Evolutionary conservation across 2,797 vertebrate genomes (phyloP).

Genomic region (Pangasius mekongensis): DNA sequence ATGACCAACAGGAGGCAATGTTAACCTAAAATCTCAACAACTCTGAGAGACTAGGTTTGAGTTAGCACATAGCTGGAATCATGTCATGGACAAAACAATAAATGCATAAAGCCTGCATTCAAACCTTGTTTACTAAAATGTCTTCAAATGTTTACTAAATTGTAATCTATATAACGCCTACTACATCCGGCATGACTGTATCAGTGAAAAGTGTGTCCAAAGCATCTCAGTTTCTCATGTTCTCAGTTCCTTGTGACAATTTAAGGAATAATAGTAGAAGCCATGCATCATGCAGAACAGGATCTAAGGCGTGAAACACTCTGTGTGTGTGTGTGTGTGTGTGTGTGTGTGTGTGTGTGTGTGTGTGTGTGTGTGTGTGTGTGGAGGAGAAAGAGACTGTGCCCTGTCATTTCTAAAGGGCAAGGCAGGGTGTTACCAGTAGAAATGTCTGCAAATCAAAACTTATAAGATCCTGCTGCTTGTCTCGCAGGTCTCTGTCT

Average conservation of each 20-base stretch:
- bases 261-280: background rate
- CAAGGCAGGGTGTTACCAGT: background rate
- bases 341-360: constrained; percentile 11
- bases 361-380: background rate
- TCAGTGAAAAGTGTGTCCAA: background rate
- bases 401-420: constrained; percentile 20
- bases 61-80: background rate
- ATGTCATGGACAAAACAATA: background rate
- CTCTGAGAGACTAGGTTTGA: background rate
- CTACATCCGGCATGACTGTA: background rate
- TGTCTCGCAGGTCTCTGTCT: background rate
- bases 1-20: constrained; percentile 33
- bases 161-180: background rate
- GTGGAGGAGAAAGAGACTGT: background rate
- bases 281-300: background rate
- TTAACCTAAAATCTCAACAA: constrained; percentile 4
- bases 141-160: background rate
- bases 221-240: background rate
- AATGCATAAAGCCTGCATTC: background rate
- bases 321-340: background rate
- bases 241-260: background rate
- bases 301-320: background rate
- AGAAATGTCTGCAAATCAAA: constrained; percentile 36
- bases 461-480: constrained; percentile 3
- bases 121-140: too few species aligned